Conservation (phyloP, 2,797 vertebrate genomes). For the Gobionotothen gibberifrons region DNA sequence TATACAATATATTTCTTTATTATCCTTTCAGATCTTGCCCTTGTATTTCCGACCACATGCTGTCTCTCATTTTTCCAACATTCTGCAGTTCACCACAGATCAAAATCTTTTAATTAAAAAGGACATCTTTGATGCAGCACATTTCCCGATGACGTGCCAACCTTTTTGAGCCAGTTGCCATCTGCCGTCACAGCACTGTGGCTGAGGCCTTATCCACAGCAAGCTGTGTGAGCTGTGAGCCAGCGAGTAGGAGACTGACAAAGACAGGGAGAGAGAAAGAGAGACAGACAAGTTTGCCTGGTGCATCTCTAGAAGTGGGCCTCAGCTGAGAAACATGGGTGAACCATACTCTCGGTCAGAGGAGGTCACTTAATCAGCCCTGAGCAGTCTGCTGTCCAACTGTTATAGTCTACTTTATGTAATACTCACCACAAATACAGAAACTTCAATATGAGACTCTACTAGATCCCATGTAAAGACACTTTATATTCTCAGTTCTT, state of each 20-base stretch:
- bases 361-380: conserved; percentile 52
- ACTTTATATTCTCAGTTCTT: background rate
- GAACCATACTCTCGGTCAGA: conserved; percentile 32
- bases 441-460: background rate
- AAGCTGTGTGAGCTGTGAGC: conserved; percentile 78
- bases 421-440: conserved; percentile 15
- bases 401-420: conserved; percentile 5
- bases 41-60: conserved; percentile 68
- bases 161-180: conserved; percentile 82
- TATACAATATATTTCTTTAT: conserved; percentile 56
- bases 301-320: conserved; percentile 56
- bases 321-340: conserved; percentile 49
- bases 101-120: conserved; percentile 86
- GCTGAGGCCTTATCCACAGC: conserved; percentile 77
- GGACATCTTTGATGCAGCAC: conserved; percentile 82
- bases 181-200: conserved; percentile 79
- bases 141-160: conserved; percentile 81
- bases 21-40: conserved; percentile 67
- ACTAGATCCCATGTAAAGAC: background rate
- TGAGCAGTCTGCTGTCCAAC: conserved; percentile 39
- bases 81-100: conserved; percentile 78
- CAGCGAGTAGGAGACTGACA: conserved; percentile 51
- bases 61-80: conserved; percentile 63
- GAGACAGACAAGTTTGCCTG: conserved; percentile 28
- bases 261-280: conserved; percentile 20